Base-by-base conservation (phyloP, 2,113 vertebrate genomes). In the Myrmecophaga tridactyla region DNA sequence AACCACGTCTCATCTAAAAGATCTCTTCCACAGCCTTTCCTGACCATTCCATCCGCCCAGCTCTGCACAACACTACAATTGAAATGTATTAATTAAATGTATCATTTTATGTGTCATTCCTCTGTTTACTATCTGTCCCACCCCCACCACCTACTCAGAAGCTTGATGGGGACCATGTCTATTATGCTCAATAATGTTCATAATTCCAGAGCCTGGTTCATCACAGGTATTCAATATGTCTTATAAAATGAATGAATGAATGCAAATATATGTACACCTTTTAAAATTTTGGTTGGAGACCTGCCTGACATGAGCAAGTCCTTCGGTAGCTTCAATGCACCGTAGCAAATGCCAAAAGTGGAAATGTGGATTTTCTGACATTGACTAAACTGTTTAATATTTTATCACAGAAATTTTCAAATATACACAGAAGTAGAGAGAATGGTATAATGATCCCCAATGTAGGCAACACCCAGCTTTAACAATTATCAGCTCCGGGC, bases 331-430 rank as follows among this genome's bases (percentile, higher is more conserved):
- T 73, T 78, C 89, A 23, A 0, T 39, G 36, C 21, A 48, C 39
- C n/a, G 41, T 39, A 70, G 83, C 70, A 78, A 78, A 77, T 63
- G 34, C 21, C 4, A 11, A 31, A 90, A 27, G 58, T 83, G 29
- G 27, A 41, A 92, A 62, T 20, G 9, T 56, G 4, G 12, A 48
- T 96, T 78, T 78, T 88, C 56, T 88, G 72, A 63, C 70, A 67
- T 78, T n/a, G 48, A 72, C 31, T 80, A 31, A 36, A 60, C 39
- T 82, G 27, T 51, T 51, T 31, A 46, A 11, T 36, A 25, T 34
- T n/a, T 58, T n/a, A 23, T 70, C 75, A 18, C 25, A 34, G 58
- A 82, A 46, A 53, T 25, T 41, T 81, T 63, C 88, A 81, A 77
- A 51, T 21, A 56, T 23, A 25, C 7, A 18, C 17, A 75, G 20